Evolutionary conservation across 1,140 invertebrate genomes (phyloP), one percentile per base, ranked within the genome.

Genomic region (Rhynchophorus ferrugineus): DNA sequence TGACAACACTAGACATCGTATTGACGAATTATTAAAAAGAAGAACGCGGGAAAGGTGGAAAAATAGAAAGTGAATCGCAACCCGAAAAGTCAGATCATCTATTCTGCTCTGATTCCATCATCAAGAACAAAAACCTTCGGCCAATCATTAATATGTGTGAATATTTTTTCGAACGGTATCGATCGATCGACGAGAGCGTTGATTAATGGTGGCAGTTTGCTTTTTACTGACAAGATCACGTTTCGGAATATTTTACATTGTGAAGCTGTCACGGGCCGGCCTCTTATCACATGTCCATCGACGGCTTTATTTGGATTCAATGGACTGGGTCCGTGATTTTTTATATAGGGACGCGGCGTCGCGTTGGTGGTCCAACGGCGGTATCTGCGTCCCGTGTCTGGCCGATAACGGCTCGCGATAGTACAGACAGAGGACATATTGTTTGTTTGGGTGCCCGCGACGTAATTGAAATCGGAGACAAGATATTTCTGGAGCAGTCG

Each of bases 161-260:
- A 54, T 54, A 46, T 54, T 46, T 46, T 17, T 48, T 41, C 7
- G n/a, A 35, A 24, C 34, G 36, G 39, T 54, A 55, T 55, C 46
- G 18, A 49, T 41, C 20, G 18, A 49, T 55, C 53, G 24, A 5
- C 44, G 44, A 45, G 19, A 44, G 14, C 8, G 8, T 18, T 55
- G 53, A 55, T 55, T 49, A 55, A 55, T 44, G 53, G 20, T 44
- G 19, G 5, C 16, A 44, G 53, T 55, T 43, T 44, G 33, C 38
- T 55, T 55, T 55, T 55, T 44, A 49, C 53, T 16, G 53, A 49
- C 53, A 49, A 49, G 49, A 59, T 59, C 54, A 51, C 49, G 39
- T 59, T 57, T 52, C 54, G 48, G 54, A 54, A 59, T 54, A 49
- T 59, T 59, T 59, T 52, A 59, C 58, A 59, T 53, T 53, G 58